phyloP scores from a whole-genome alignment of 2,888 invertebrate genomes.

The Hirtodrosophila duncani region DNA sequence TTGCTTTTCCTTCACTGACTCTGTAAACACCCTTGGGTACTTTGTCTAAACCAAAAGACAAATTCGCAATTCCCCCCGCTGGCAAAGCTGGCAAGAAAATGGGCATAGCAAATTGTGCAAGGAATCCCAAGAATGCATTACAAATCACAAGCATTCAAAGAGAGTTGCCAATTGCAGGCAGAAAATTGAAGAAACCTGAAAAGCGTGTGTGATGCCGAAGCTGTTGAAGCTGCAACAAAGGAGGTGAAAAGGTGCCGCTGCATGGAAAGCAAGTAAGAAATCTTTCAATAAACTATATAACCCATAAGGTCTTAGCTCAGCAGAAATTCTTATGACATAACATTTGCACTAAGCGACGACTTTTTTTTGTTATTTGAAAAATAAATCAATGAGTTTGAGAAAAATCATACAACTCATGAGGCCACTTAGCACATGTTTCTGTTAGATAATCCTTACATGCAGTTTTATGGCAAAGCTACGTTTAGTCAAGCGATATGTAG shows the following conservation, averaged over 20 bases:
- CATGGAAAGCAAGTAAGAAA: no score
- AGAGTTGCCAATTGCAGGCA: slow-evolving; percentile 12
- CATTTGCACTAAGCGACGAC: no score
- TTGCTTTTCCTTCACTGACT: not conserved
- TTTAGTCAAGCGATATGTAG: no score
- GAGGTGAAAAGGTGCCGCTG: not conserved
- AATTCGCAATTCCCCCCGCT: slow-evolving; percentile 29
- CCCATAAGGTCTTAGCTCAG: no score
- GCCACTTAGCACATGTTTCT: no score
- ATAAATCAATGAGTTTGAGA: no score
- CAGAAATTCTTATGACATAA: no score
- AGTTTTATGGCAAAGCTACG: no score
- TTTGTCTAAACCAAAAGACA: slow-evolving; percentile 26
- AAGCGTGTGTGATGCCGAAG: no score
- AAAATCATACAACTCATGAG: no score
- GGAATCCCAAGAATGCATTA: slow-evolving; percentile 44
- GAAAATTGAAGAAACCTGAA: slow-evolving; percentile 12
- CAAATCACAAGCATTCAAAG: slow-evolving; percentile 36
- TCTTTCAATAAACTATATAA: slow-evolving; percentile 4
- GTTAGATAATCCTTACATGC: no score
- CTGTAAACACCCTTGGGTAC: slow-evolving; percentile 41
- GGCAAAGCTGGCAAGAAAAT: slow-evolving; percentile 26
- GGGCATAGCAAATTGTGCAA: slow-evolving; percentile 49
- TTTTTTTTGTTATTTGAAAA: no score
- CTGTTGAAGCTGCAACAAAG: slow-evolving; percentile 6